Percentiles rank a stretch among this genome's conserved stretches.
phyloP scores from a whole-genome alignment of 1,140 invertebrate species.

The Tetragnatha versicolor region DNA sequence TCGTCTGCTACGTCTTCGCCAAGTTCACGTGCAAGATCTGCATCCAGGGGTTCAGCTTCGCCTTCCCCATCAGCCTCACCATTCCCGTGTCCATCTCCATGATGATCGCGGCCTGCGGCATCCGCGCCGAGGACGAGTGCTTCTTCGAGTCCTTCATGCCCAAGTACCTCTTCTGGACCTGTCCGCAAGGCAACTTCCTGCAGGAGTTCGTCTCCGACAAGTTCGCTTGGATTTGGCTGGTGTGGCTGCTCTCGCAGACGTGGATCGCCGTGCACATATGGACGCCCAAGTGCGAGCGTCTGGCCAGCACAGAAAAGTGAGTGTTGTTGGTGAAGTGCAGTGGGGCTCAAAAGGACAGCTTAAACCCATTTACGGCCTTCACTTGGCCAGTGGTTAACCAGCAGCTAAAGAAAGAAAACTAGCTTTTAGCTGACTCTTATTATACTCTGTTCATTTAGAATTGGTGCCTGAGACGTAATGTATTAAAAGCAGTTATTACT shows the following conservation, averaged over 20 bases:
- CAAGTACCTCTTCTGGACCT: constrained; percentile 88
- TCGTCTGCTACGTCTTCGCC: constrained; percentile 87
- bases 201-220: constrained; percentile 55
- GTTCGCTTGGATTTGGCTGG: constrained; percentile 63
- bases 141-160: constrained; percentile 85
- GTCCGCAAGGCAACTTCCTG: constrained; percentile 76
- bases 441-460: too few relatives aligned
- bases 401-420: too few relatives aligned
- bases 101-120: constrained; percentile 86
- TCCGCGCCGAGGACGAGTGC: constrained; percentile 84
- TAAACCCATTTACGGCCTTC: too few relatives aligned
- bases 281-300: constrained; percentile 67
- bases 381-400: too few relatives aligned
- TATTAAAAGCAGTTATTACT: too few relatives aligned
- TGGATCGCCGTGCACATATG: constrained; percentile 69
- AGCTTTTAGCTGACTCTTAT: too few relatives aligned
- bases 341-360: too few relatives aligned
- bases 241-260: constrained; percentile 66
- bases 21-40: constrained; percentile 97
- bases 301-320: constrained; percentile 68
- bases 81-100: constrained; percentile 89
- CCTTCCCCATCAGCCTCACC: constrained; percentile 90
- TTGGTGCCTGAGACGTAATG: too few relatives aligned
- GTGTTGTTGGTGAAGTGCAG: too few relatives aligned
- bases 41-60: constrained; percentile 85